A percentile compares a stretch with the other conserved stretches of the same genome.
phyloP scores from a whole-genome alignment of 2,113 vertebrate species.

The Paramormyrops kingsleyae region DNA sequence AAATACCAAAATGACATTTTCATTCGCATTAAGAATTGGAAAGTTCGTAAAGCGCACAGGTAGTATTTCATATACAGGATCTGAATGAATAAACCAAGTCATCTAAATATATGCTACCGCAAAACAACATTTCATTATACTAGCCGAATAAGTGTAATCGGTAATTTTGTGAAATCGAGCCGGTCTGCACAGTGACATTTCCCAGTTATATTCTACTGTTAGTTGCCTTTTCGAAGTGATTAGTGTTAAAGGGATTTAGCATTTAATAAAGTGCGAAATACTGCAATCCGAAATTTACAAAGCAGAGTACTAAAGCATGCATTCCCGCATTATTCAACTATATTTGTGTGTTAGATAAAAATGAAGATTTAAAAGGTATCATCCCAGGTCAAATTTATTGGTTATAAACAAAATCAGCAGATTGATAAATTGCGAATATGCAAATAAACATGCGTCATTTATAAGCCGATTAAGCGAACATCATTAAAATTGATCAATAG shows the following conservation, averaged over 20 bases:
- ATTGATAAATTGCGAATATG: neutral
- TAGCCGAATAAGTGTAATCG: neutral
- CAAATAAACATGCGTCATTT: neutral
- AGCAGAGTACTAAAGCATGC: neutral
- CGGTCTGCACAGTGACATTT: neutral
- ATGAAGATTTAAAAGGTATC: neutral
- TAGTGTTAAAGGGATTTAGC: neutral
- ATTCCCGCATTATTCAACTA: neutral
- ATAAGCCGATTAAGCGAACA: neutral
- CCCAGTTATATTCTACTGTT: neutral
- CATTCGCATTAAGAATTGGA: neutral
- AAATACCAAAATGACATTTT: neutral
- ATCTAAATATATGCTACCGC: neutral
- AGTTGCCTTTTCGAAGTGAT: neutral
- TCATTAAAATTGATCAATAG: neutral
- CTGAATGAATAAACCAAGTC: neutral
- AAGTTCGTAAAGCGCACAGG: neutral
- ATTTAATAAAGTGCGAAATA: neutral
- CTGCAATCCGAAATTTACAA: neutral
- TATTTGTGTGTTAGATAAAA: neutral
- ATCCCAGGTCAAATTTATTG: neutral
- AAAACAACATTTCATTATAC: neutral
- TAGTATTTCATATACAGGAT: neutral
- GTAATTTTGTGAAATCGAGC: neutral
- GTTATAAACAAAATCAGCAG: neutral